Evolutionary conservation across 2,797 vertebrate genomes (phyloP), one percentile per base, ranked within the genome.

Genomic region (Cygnus olor): DNA sequence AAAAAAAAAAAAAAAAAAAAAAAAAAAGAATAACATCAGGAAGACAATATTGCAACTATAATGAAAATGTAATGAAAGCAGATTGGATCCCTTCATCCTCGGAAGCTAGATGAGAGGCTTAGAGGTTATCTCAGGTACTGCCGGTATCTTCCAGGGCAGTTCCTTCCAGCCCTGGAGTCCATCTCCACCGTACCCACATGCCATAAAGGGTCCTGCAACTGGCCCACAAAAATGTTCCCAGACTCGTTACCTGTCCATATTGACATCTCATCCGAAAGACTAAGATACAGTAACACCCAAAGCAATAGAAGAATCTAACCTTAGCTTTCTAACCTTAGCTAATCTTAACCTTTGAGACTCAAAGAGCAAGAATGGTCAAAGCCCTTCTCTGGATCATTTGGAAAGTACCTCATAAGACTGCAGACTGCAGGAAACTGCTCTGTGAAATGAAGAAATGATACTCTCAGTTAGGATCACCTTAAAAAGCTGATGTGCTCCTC

Each of bases 161-260:
- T 77, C 19, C 34, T 11, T 45, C 34, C 32, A 16, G 17, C 27
- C 16, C 28, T 30, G 16, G 57, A 36, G 60, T n/a, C 54, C 36
- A 65, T 18, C 69, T 88, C 36, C 10, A 20, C 34, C 22, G 10
- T 1, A 2, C 28, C 44, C 1, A 0, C 2, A 0, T 14, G 49
- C 72, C 58, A 44, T 27, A 53, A 60, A 53, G 4, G 0, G 19
- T 54, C 34, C 14, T 21, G 21, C 32, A 70, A 17, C 11, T 54
- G 32, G 28, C 64, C 40, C 58, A 56, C 54, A 27, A 12, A 68
- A 79, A 27, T 16, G 42, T 63, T 85, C 54, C n/a, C 42, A 82
- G n/a, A 34, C 2, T 30, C 21, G 5, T 66, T 66, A 47, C 32
- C 64, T 42, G 36, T n/a, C 38, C 28, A 5, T 21, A 65, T 20